Percentiles rank a stretch among this genome's conserved stretches.
Conservation (phyloP, 1,140 invertebrate genomes). For the Trigoniulus corallinus region DNA sequence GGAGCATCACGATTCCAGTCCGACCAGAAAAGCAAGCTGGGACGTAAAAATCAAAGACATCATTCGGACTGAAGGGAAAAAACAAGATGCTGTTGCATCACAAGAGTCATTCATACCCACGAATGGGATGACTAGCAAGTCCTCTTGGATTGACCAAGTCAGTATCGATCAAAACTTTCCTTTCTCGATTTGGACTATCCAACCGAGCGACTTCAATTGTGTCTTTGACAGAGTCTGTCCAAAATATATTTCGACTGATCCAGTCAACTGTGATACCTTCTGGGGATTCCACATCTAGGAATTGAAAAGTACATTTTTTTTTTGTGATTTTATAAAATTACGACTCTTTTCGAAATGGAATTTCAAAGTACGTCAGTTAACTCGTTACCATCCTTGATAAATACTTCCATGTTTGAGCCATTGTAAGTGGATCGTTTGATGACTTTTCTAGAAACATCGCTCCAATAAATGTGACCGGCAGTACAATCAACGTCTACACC, state of each 20-base stretch:
- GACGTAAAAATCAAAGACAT: constrained; percentile 13
- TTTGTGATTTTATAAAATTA: too few relatives aligned
- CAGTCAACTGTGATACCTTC: constrained; percentile 91
- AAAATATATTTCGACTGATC: constrained; percentile 80
- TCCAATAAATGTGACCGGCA: constrained; percentile 70
- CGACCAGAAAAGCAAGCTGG: constrained; percentile 87
- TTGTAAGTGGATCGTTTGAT: constrained; percentile 58
- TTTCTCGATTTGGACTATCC: constrained; percentile 41
- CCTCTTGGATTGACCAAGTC: constrained; percentile 79
- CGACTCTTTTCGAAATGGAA: too few relatives aligned
- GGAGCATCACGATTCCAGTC: constrained; percentile 87
- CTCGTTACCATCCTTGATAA: constrained; percentile 38
- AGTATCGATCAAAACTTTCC: constrained; percentile 50
- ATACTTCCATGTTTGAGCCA: constrained; percentile 44
- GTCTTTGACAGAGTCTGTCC: constrained; percentile 81
- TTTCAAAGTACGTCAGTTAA: too few relatives aligned
- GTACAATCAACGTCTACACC: constrained; percentile 74
- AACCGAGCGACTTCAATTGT: constrained; percentile 80
- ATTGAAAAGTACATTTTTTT: too few relatives aligned
- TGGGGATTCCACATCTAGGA: constrained; percentile 56
- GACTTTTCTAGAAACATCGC: constrained; percentile 57
- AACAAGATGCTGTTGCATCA: too few relatives aligned
- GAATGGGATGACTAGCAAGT: constrained; percentile 78
- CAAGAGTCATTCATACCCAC: constrained; percentile 41
- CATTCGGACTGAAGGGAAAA: too few relatives aligned